phyloP scores from a whole-genome alignment of 2,113 vertebrate genomes.

The Picathartes gymnocephalus region DNA sequence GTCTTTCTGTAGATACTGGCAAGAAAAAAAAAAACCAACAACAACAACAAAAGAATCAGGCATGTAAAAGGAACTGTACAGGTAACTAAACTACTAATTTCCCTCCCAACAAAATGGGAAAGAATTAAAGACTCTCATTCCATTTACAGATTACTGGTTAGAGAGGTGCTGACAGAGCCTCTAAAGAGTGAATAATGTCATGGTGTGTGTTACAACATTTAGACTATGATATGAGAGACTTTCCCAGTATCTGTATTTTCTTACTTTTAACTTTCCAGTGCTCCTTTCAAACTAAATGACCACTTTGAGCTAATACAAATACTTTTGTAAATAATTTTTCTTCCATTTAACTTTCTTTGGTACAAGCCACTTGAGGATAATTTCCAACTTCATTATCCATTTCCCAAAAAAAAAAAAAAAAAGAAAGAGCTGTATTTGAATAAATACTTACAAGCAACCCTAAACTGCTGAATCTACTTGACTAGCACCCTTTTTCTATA shows the following conservation, averaged over 20 bases:
- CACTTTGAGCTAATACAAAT: background rate
- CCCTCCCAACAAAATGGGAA: background rate
- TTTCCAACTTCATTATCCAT: background rate
- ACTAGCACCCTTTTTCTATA: background rate
- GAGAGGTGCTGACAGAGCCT: background rate
- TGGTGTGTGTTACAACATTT: background rate
- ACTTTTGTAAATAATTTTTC: background rate
- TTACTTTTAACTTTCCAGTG: background rate
- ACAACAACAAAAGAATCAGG: background rate
- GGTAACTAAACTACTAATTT: background rate
- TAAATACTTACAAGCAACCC: background rate
- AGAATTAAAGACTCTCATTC: background rate
- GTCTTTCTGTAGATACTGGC: background rate
- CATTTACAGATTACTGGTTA: conserved; percentile 4
- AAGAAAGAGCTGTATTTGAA: background rate
- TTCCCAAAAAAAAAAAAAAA: background rate
- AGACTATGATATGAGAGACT: background rate
- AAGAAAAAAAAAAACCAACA: background rate
- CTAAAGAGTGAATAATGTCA: background rate
- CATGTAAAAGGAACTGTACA: background rate
- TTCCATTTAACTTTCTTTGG: background rate
- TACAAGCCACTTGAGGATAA: background rate
- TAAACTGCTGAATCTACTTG: conserved; percentile 5
- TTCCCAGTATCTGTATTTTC: background rate
- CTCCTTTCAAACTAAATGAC: background rate